phyloP scores from a whole-genome alignment of 2,113 vertebrate species.

The Numida meleagris region DNA sequence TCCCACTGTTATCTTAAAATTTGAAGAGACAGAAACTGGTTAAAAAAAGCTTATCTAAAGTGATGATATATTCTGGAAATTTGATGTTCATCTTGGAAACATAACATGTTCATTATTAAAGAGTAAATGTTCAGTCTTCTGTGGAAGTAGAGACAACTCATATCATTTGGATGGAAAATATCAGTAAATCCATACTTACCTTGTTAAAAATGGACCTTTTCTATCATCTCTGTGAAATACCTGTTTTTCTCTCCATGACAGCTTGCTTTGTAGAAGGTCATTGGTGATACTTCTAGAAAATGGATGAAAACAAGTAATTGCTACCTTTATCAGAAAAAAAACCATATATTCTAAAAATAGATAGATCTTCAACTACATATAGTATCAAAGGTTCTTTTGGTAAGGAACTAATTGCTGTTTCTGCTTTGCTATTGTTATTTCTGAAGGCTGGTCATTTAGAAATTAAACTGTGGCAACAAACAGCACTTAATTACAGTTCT shows the following conservation, averaged over 20 bases:
- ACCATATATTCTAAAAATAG: neutral
- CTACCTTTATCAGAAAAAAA: neutral
- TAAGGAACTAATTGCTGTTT: neutral
- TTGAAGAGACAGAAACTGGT: neutral
- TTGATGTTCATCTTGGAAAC: neutral
- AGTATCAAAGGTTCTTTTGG: neutral
- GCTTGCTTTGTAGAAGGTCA: constrained; percentile 11
- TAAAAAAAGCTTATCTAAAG: neutral
- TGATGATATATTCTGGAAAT: neutral
- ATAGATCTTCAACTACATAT: neutral
- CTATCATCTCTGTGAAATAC: constrained; percentile 14
- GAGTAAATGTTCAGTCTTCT: neutral
- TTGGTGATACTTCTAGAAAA: constrained; percentile 33
- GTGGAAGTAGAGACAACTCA: neutral
- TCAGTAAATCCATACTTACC: constrained; percentile 13
- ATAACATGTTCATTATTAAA: neutral
- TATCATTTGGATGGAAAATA: constrained; percentile 31
- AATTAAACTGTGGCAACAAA: neutral
- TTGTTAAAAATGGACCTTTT: constrained; percentile 20
- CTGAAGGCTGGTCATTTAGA: neutral
- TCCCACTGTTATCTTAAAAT: neutral
- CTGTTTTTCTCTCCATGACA: constrained; percentile 44
- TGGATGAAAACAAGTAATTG: constrained; percentile 4
- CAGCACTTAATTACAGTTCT: neutral
- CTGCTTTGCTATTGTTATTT: neutral